Conservation (phyloP, 2,113 vertebrate species). For the Engraulis encrasicolus region DNA sequence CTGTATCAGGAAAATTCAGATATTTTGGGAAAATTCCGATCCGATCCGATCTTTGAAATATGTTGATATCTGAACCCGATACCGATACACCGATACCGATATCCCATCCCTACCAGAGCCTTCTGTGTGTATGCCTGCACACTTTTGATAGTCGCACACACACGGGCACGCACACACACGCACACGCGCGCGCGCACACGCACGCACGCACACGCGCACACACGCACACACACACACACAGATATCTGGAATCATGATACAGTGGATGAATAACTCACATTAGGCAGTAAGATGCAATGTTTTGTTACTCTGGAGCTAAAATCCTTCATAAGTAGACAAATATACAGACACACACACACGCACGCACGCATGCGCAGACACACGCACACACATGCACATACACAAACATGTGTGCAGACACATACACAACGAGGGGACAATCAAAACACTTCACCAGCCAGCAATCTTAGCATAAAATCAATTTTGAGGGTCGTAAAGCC, state of each 20-base stretch:
- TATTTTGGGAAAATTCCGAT: too few species aligned
- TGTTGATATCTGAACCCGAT: too few species aligned
- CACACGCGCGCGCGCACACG: too few species aligned
- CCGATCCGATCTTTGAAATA: too few species aligned
- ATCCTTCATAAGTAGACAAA: background rate
- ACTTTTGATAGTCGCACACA: conserved; percentile 28
- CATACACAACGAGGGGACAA: background rate
- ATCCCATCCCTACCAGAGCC: too few species aligned
- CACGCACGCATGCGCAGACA: too few species aligned
- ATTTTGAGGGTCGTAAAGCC: conserved; percentile 52
- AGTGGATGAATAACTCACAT: background rate
- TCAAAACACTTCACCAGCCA: background rate
- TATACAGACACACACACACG: background rate
- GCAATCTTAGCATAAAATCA: conserved; percentile 50
- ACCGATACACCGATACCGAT: too few species aligned
- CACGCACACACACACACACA: too few species aligned
- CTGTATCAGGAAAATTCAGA: too few species aligned
- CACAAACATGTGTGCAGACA: background rate
- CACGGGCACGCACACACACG: too few species aligned
- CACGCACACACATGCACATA: too few species aligned
- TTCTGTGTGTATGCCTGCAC: background rate
- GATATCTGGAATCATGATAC: background rate
- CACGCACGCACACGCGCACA: too few species aligned
- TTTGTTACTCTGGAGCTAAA: background rate
- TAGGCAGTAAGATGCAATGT: background rate